A percentile compares a stretch with the other conserved stretches of the same genome.
Conservation (phyloP, 2,113 vertebrate genomes). For the chimpanzee (Pan troglodytes) region DNA sequence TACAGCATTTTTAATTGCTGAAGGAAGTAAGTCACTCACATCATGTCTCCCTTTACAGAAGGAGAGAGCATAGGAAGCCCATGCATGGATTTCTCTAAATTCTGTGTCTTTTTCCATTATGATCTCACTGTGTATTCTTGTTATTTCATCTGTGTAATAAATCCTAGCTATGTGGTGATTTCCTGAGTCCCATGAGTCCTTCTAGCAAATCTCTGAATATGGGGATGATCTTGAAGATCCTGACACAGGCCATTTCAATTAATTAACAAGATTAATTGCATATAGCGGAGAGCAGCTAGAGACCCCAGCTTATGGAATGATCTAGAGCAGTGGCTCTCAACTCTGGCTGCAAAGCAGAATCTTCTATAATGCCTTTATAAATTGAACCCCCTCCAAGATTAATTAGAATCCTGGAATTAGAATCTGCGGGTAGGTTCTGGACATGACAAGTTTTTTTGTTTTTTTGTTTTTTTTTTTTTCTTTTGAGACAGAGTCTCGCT, state of each 20-base stretch:
- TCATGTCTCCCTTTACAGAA: background rate
- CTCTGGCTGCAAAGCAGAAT: background rate
- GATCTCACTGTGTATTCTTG: background rate
- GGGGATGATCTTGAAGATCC: background rate
- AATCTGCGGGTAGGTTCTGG: background rate
- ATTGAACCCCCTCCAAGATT: background rate
- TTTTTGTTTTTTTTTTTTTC: too few relatives aligned
- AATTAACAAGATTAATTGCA: background rate
- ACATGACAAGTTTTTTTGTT: background rate
- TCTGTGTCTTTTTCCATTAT: background rate
- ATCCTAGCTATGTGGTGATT: background rate
- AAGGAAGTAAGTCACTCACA: background rate
- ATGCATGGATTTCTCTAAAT: background rate
- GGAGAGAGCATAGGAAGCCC: background rate
- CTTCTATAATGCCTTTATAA: background rate
- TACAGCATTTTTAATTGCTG: background rate
- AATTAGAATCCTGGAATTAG: background rate
- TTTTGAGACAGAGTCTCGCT: too few relatives aligned
- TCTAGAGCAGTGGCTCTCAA: background rate
- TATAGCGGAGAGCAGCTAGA: background rate
- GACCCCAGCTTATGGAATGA: background rate
- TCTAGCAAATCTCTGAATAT: background rate
- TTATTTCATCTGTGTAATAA: background rate
- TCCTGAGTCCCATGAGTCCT: background rate
- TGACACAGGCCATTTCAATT: background rate